phyloP scores from a whole-genome alignment of 2,888 invertebrate genomes.

The Aethes cnicana region DNA sequence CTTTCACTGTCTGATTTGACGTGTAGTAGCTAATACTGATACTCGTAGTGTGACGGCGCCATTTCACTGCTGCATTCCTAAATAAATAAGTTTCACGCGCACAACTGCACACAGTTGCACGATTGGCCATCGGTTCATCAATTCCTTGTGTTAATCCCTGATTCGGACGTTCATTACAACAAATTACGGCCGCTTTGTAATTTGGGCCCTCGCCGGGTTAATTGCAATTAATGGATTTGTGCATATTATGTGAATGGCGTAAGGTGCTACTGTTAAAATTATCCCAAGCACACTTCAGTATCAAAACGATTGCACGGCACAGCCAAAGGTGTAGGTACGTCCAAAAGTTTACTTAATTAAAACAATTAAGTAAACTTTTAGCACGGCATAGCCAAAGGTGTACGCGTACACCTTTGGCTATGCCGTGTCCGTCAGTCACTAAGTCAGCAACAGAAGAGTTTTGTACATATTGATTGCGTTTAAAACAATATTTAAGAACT shows the following conservation, averaged over 20 bases:
- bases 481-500: no score
- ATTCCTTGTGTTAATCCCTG: constrained; percentile 62
- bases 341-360: background rate
- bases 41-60: no score
- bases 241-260: constrained; percentile 12
- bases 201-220: constrained; percentile 46
- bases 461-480: no score
- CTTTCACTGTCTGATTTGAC: no score
- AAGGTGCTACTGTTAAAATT: constrained; percentile 15
- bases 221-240: constrained; percentile 44
- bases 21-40: no score
- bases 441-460: no score
- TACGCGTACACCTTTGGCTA: no score
- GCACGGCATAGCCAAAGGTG: no score
- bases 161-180: constrained; percentile 56
- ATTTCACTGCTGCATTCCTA: background rate
- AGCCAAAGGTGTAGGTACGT: background rate
- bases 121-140: constrained; percentile 36
- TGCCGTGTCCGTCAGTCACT: no score
- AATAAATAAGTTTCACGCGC: background rate
- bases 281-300: constrained; percentile 1
- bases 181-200: constrained; percentile 54
- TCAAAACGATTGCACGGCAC: background rate
- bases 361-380: no score
- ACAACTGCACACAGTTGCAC: background rate